Evolutionary conservation across 2,888 invertebrate species (phyloP).

Genomic region (Ariolimax columbianus): DNA sequence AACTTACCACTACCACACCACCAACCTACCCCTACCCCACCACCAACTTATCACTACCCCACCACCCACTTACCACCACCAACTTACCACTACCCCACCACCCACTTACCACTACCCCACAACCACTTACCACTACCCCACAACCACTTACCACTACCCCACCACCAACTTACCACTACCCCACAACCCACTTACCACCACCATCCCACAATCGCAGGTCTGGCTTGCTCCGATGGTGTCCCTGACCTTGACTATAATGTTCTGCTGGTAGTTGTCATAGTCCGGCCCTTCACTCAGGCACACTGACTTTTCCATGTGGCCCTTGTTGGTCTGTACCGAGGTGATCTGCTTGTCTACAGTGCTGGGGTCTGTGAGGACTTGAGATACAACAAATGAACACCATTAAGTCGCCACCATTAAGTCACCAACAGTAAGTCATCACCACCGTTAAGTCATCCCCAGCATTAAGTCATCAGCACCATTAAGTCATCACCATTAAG

Average conservation of each 20-base stretch:
- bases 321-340: conserved; percentile 36
- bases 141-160: no score
- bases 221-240: conserved; percentile 62
- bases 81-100: not conserved
- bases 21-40: not conserved
- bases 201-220: conserved; percentile 51
- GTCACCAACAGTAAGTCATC: no score
- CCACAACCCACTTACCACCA: conserved; percentile 62
- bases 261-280: conserved; percentile 59
- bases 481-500: no score
- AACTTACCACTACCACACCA: no score
- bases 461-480: no score
- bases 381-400: no score
- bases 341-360: conserved; percentile 52
- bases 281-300: conserved; percentile 64
- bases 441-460: no score
- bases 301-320: not conserved
- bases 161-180: no score
- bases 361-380: conserved; percentile 55
- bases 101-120: not conserved
- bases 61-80: not conserved
- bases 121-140: no score
- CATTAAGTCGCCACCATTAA: no score
- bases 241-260: conserved; percentile 58
- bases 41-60: no score